These are phyloP conservation scores for Pantherophis alleghaniensis DNA, from an alignment of 2,797 vertebrate genomes.

Conservation along the genomic window DNA sequence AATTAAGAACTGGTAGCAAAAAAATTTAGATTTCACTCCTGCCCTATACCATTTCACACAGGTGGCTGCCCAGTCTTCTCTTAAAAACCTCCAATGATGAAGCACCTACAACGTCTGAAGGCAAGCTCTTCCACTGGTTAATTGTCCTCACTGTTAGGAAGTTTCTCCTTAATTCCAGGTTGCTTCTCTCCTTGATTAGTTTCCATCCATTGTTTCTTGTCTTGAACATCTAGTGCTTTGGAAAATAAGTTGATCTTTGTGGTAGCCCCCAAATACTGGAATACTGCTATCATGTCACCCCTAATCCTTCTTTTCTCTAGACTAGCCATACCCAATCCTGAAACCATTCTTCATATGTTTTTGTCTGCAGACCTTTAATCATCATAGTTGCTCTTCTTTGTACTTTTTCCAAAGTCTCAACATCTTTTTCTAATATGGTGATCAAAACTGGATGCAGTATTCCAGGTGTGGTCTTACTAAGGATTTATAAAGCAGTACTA, in stretches of 20 bases:
- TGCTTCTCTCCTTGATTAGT: neutral
- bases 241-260: neutral
- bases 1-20: no score
- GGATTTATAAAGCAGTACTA: neutral
- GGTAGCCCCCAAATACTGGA: neutral
- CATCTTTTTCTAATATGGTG: neutral
- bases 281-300: neutral
- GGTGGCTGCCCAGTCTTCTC: neutral
- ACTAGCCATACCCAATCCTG: neutral
- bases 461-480: neutral
- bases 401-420: neutral
- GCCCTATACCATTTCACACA: neutral
- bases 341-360: neutral
- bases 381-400: neutral
- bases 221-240: neutral
- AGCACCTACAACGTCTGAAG: neutral
- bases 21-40: no score
- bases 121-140: neutral
- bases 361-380: neutral
- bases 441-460: neutral
- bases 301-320: neutral
- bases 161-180: neutral
- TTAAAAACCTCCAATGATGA: neutral
- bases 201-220: neutral
- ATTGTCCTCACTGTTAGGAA: neutral